phyloP scores from a whole-genome alignment of 2,113 vertebrate genomes.

The Callocephalon fimbriatum region DNA sequence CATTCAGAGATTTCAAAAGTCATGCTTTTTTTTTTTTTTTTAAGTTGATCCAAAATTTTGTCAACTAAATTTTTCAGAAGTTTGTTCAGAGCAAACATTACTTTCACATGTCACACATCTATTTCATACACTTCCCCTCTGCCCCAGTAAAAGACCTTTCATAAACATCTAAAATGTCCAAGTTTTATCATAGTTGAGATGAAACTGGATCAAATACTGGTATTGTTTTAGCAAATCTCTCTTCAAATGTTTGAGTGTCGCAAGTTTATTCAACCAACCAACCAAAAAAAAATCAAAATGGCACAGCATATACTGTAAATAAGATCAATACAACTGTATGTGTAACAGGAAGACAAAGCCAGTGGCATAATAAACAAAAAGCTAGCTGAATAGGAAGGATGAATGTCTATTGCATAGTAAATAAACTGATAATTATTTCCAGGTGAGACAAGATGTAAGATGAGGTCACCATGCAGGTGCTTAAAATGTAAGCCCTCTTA shows the following conservation, averaged over 20 bases:
- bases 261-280: conserved; percentile 83
- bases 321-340: conserved; percentile 70
- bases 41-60: conserved; percentile 81
- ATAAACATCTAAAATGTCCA: conserved; percentile 82
- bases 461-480: conserved; percentile 75
- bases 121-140: conserved; percentile 67
- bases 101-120: conserved; percentile 75
- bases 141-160: conserved; percentile 77
- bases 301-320: conserved; percentile 80
- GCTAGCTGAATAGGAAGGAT: conserved; percentile 77
- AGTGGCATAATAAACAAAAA: conserved; percentile 78
- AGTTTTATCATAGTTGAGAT: conserved; percentile 82
- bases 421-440: conserved; percentile 82
- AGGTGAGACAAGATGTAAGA: conserved; percentile 74
- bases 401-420: conserved; percentile 93
- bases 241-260: conserved; percentile 83
- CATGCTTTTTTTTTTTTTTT: conserved; percentile 77
- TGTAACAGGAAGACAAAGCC: conserved; percentile 85
- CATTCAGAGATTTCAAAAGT: conserved; percentile 86
- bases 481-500: conserved; percentile 69
- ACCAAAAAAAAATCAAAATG: conserved; percentile 78
- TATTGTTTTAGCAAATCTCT: conserved; percentile 76
- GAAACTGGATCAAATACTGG: conserved; percentile 86
- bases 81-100: conserved; percentile 80
- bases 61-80: conserved; percentile 81